Conservation (phyloP, 2,888 invertebrate genomes). For the Cynaeus angustus region DNA sequence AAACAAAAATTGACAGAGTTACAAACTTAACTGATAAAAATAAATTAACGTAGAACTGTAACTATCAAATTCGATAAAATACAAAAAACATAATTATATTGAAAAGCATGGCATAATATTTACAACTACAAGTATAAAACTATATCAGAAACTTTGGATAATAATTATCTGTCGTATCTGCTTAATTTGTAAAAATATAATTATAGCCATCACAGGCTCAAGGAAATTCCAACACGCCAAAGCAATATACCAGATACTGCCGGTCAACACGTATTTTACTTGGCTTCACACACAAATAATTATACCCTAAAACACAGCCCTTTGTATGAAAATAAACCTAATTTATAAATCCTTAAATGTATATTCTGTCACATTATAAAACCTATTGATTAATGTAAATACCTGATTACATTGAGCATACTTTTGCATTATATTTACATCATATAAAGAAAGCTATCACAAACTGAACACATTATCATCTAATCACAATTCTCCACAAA, state of each 20-base stretch:
- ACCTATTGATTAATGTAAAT: conserved; percentile 54
- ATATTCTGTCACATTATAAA: conserved; percentile 46
- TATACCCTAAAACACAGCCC: conserved; percentile 57
- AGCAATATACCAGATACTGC: conserved; percentile 27
- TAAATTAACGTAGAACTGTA: conserved; percentile 49
- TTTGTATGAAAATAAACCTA: conserved; percentile 44
- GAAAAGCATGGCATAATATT: conserved; percentile 37
- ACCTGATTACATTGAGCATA: conserved; percentile 53
- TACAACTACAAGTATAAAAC: conserved; percentile 50
- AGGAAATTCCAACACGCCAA: conserved; percentile 19
- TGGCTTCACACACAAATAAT: conserved; percentile 52
- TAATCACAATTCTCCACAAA: conserved; percentile 41
- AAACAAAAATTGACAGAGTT: conserved; percentile 44
- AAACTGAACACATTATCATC: conserved; percentile 62
- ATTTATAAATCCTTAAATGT: conserved; percentile 46
- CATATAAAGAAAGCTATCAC: conserved; percentile 59
- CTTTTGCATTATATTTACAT: conserved; percentile 55
- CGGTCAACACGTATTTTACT: conserved; percentile 54
- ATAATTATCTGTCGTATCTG: conserved; percentile 42
- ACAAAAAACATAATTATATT: conserved; percentile 23
- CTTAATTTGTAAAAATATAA: conserved; percentile 35
- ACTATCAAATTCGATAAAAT: conserved; percentile 40
- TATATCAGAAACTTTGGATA: conserved; percentile 56
- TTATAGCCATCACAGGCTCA: conserved; percentile 42
- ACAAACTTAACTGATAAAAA: conserved; percentile 49